A percentile compares a stretch with the other conserved stretches of the same genome.
phyloP scores from a whole-genome alignment of 2,113 vertebrate genomes.

The Lagopus muta region DNA sequence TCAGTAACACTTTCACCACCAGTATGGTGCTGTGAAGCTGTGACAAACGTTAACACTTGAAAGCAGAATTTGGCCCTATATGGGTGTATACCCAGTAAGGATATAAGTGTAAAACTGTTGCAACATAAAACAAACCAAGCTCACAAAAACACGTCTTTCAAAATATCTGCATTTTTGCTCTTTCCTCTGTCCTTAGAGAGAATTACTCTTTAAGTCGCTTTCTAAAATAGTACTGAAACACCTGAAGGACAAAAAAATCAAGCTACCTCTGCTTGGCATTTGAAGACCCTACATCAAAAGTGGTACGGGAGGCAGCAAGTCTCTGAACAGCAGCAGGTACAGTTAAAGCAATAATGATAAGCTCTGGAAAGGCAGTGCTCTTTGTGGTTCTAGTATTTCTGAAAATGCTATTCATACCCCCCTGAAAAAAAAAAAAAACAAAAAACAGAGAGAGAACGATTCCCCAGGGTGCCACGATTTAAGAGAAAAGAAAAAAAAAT shows the following conservation, averaged over 20 bases:
- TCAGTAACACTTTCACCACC: neutral
- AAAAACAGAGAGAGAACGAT: neutral
- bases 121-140: neutral
- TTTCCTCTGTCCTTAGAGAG: neutral
- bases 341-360: neutral
- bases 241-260: neutral
- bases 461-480: neutral
- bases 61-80: neutral
- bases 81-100: neutral
- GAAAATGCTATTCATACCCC: neutral
- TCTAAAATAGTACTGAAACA: neutral
- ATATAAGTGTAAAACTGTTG: neutral
- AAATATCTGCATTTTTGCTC: neutral
- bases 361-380: neutral
- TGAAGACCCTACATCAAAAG: neutral
- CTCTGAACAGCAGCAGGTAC: neutral
- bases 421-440: neutral
- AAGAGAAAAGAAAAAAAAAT: neutral
- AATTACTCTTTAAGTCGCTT: neutral
- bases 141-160: neutral
- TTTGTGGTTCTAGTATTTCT: neutral
- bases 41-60: neutral
- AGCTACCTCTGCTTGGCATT: neutral
- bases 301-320: neutral
- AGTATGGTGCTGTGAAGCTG: accelerated